phyloP scores from a whole-genome alignment of 2,113 vertebrate species.

The Dicerorhinus sumatrensis region DNA sequence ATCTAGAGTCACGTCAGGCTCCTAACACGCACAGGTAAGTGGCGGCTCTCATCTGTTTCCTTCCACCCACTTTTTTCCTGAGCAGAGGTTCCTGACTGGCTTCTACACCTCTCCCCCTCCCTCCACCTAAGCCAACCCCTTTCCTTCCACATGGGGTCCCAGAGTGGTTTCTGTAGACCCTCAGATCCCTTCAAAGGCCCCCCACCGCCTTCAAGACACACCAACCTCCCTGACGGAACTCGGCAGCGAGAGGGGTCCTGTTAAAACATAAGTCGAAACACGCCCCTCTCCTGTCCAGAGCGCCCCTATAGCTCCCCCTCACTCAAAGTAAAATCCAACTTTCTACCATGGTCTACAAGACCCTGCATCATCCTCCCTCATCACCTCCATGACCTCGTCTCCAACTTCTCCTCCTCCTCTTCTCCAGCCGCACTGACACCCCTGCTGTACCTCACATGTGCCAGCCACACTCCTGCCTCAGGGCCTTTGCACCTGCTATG shows the following conservation, averaged over 20 bases:
- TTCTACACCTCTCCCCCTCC: too few relatives aligned
- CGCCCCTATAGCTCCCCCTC: neutral
- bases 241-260: neutral
- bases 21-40: rapidly evolving
- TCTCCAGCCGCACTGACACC: neutral
- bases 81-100: neutral
- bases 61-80: neutral
- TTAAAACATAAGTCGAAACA: neutral
- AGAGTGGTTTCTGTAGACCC: neutral
- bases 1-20: rapidly evolving
- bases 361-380: rapidly evolving
- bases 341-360: neutral
- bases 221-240: neutral
- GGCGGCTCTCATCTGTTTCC: neutral
- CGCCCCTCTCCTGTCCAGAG: too few relatives aligned
- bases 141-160: neutral
- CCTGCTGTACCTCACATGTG: neutral
- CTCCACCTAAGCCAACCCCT: neutral
- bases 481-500: neutral
- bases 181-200: neutral
- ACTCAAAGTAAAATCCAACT: neutral
- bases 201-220: neutral
- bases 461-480: too few relatives aligned
- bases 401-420: neutral
- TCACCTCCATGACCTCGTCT: neutral